phyloP scores from a whole-genome alignment of 1,140 invertebrate species.

The Capitella teleta region DNA sequence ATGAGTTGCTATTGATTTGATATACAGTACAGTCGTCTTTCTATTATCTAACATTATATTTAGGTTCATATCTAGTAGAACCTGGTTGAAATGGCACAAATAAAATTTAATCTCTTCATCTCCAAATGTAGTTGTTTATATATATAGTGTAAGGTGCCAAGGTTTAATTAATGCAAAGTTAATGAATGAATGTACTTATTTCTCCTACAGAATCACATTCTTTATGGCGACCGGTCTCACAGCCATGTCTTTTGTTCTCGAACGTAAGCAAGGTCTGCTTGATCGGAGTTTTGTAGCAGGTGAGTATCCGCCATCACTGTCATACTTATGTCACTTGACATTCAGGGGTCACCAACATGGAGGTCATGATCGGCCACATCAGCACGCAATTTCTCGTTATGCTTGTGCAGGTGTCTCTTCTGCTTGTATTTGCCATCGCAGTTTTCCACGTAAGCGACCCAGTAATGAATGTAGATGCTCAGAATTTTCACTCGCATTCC shows the following conservation, averaged over 20 bases:
- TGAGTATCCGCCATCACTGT: constrained; percentile 6
- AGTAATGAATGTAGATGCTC: too few species aligned
- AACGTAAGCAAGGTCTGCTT: constrained; percentile 49
- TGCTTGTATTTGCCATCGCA: constrained; percentile 70
- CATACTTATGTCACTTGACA: neutral
- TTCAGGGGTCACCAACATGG: constrained; percentile 68
- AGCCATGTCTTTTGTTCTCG: constrained; percentile 79
- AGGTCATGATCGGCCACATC: constrained; percentile 84
- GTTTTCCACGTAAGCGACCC: constrained; percentile 41
- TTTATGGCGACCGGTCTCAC: constrained; percentile 91
- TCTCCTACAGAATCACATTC: constrained; percentile 71
- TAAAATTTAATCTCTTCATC: too few species aligned
- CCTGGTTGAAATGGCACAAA: too few species aligned
- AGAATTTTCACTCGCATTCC: too few species aligned
- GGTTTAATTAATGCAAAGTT: too few species aligned
- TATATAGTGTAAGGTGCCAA: too few species aligned
- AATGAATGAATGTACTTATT: constrained; percentile 7
- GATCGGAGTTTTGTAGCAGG: constrained; percentile 29
- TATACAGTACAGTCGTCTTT: too few species aligned
- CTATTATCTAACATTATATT: too few species aligned
- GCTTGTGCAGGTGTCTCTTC: constrained; percentile 76
- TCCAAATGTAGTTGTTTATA: too few species aligned
- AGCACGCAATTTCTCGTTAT: constrained; percentile 87
- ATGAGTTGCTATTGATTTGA: constrained; percentile 40
- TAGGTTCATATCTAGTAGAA: too few species aligned